Conservation (phyloP, 2,888 invertebrate genomes). For the Antheraea yamamai region DNA sequence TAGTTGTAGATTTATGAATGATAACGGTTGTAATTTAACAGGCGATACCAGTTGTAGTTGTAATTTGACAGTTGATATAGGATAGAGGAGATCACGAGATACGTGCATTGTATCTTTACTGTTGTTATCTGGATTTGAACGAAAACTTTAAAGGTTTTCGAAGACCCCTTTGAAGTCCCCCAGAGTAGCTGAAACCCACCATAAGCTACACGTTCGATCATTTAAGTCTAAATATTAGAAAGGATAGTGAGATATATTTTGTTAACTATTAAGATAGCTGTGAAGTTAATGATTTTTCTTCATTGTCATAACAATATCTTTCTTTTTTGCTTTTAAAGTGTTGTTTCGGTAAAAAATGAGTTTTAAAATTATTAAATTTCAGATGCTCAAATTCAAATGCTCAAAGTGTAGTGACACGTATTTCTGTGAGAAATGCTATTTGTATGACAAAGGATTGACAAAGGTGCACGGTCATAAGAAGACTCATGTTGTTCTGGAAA, state of each 20-base stretch:
- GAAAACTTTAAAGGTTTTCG: too few species aligned
- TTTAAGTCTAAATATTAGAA: too few species aligned
- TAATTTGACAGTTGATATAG: too few species aligned
- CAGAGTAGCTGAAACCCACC: too few species aligned
- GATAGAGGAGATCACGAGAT: too few species aligned
- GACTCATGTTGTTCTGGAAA: conserved; percentile 69
- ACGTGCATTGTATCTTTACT: too few species aligned
- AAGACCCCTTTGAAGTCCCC: too few species aligned
- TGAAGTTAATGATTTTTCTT: background rate
- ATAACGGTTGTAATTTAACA: too few species aligned
- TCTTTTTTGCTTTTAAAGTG: background rate
- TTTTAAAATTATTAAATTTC: conserved; percentile 31
- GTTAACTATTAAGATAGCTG: background rate
- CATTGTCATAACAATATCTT: background rate
- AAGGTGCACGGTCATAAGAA: conserved; percentile 67
- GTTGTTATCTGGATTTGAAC: too few species aligned
- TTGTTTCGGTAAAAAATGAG: background rate
- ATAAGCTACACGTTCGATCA: too few species aligned
- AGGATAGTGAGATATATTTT: background rate
- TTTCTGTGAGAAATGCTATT: conserved; percentile 76
- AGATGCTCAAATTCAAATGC: conserved; percentile 76
- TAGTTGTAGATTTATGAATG: too few species aligned
- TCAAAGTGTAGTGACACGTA: conserved; percentile 65
- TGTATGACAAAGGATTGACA: conserved; percentile 65
- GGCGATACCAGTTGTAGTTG: too few species aligned